Base-by-base conservation (phyloP, 2,797 vertebrate species). In the Lepilemur ruficaudatus region DNA sequence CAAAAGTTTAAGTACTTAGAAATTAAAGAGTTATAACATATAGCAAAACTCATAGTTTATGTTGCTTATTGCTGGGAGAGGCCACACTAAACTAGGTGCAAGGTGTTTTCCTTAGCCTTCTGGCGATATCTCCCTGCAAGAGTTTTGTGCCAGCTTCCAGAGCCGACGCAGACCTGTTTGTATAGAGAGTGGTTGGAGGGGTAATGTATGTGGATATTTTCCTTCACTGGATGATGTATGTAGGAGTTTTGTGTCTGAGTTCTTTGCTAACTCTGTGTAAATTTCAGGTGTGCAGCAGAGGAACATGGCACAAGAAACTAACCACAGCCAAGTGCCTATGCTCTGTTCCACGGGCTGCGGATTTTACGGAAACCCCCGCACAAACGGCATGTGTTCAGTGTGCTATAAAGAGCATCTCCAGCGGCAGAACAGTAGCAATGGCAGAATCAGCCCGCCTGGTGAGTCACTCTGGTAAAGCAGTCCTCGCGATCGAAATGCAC, bases 371-470 rank as follows among this genome's bases (percentile, higher is more conserved):
- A 99, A 99, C 92, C 99, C 99, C 92, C 99, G 99, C 25, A 99
- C 99, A 7, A 99, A 99, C 13, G 99, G 99, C 98, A 99, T 99
- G 99, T 99, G 99, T 91, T 99, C 99, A 0, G 98, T 99, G 52
- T 99, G 99, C 98, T 99, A 99, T 98, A 99, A 99, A 98, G 99
- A 99, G 95, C 99, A 99, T 89, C 98, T 99, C 83, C 99, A 99
- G 93, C 98, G 99, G 95, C 99, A 99, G 98, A 99, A 99, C 93
- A 99, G 98, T 97, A 98, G 97, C 96, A 99, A 98, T 97, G 99
- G 98, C 98, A 99, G 99, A 98, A 98, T 99, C 98, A 99, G 99
- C 94, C 99, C 99, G 83, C 97, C 99, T 98, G 99, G 99, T 99
- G 98, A 99, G 98, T 98, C 81, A 41, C 1, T 2, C 25, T 80